A percentile compares a stretch with the other conserved stretches of the same genome.
Evolutionary conservation across 2,113 vertebrate species (phyloP).

Genomic region (Acanthisitta chloris): DNA sequence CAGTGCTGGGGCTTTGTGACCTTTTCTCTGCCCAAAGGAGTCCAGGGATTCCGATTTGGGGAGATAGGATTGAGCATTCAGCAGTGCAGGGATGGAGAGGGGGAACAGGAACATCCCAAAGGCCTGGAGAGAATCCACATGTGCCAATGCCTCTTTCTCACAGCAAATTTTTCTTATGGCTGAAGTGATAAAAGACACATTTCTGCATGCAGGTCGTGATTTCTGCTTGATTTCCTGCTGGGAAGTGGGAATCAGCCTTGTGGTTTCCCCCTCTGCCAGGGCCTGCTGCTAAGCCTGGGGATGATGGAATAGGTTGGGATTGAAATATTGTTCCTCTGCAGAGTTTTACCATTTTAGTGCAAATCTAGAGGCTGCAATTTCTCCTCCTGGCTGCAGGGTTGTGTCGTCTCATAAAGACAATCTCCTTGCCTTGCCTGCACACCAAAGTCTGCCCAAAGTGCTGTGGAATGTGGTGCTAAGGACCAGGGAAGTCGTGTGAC

Average conservation of each 20-base stretch:
- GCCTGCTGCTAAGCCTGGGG: background rate
- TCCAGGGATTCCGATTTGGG: background rate
- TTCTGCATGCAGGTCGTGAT: background rate
- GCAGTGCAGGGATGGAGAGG: background rate
- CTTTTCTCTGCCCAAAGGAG: background rate
- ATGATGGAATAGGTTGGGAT: background rate
- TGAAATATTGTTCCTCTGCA: background rate
- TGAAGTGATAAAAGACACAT: background rate
- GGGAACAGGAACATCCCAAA: background rate
- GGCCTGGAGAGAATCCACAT: rapidly evolving
- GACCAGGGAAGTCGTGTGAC: background rate
- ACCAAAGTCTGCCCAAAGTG: too few relatives aligned
- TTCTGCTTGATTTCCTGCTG: background rate
- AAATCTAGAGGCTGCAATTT: background rate
- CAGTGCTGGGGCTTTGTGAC: background rate
- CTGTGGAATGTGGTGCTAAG: too few relatives aligned
- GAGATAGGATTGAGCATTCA: background rate
- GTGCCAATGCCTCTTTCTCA: background rate
- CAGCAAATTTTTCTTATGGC: background rate
- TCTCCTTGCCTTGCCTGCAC: background rate
- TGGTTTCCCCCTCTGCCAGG: background rate
- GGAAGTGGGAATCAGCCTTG: background rate
- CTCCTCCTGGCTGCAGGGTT: background rate
- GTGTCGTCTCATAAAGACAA: background rate
- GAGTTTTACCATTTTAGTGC: background rate